Percentiles rank a stretch among this genome's conserved stretches.
Conservation (phyloP, 2,797 vertebrate species). For the Crax fasciolata region DNA sequence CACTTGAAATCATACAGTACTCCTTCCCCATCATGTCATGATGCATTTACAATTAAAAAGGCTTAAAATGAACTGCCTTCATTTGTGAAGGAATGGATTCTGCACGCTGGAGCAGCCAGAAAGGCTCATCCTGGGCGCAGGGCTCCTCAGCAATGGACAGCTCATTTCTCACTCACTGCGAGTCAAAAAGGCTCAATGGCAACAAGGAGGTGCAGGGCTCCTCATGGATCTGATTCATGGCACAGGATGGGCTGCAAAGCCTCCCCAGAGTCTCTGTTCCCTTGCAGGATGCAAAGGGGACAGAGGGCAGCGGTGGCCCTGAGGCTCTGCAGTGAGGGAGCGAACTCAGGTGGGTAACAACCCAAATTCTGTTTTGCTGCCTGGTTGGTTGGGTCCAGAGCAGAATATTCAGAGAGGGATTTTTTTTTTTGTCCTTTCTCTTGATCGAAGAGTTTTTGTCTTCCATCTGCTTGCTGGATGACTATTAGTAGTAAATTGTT, state of each 20-base stretch:
- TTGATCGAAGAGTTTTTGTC: background rate
- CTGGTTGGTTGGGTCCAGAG: accelerated
- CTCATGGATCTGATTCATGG: accelerated
- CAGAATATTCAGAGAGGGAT: background rate
- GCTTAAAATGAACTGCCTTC: background rate
- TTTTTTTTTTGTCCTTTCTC: background rate
- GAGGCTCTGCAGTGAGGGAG: background rate
- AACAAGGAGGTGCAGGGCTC: background rate
- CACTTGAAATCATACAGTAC: background rate
- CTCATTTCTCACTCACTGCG: background rate
- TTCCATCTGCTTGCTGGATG: background rate
- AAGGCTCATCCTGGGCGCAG: background rate
- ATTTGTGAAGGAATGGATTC: background rate
- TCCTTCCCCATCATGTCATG: background rate
- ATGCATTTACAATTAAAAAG: background rate
- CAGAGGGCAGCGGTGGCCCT: background rate
- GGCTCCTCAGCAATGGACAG: background rate
- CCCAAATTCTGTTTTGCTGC: accelerated
- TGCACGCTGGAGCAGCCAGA: background rate
- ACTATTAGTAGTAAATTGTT: background rate
- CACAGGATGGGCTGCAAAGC: background rate
- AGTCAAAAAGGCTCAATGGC: background rate
- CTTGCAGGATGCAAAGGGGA: background rate
- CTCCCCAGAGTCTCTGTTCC: background rate
- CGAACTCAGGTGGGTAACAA: background rate